Evolutionary conservation across 2,888 invertebrate genomes (phyloP).

Genomic region (Scotopteryx bipunctaria): DNA sequence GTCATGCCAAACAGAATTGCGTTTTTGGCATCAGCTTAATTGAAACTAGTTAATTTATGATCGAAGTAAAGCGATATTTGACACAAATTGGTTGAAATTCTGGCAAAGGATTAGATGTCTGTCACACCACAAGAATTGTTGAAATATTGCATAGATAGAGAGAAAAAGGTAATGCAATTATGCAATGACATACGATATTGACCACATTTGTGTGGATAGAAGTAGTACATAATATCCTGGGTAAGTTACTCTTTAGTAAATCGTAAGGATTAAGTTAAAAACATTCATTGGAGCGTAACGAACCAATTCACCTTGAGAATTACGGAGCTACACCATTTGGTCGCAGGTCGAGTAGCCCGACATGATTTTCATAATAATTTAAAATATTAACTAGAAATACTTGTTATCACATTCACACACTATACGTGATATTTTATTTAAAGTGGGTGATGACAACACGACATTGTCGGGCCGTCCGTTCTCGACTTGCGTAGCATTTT

Average conservation of each 20-base stretch:
- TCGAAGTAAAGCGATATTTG: conserved; percentile 9
- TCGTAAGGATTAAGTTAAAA: conserved; percentile 33
- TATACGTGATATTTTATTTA: conserved; percentile 6
- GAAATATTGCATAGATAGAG: conserved; percentile 2
- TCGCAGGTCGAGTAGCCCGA: conserved; percentile 1
- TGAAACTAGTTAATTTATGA: conserved; percentile 12
- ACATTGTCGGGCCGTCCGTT: background rate
- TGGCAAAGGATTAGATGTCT: conserved; percentile 8
- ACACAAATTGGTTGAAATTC: conserved; percentile 16
- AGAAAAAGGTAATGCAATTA: background rate
- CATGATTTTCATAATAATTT: conserved; percentile 22
- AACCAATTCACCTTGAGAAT: conserved; percentile 52
- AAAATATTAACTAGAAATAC: conserved; percentile 22
- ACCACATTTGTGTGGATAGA: background rate
- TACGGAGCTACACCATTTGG: conserved; percentile 29
- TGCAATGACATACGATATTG: background rate
- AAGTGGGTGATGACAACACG: conserved; percentile 8
- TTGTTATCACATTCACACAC: conserved; percentile 8
- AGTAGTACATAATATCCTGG: background rate
- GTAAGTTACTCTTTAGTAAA: too few relatives aligned
- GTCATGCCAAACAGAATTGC: conserved; percentile 24
- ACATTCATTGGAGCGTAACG: conserved; percentile 33
- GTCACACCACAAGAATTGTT: conserved; percentile 1
- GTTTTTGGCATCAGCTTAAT: conserved; percentile 23
- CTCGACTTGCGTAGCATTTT: too few relatives aligned